Evolutionary conservation across 2,888 invertebrate genomes (phyloP).

Genomic region (Saturnia japonica): DNA sequence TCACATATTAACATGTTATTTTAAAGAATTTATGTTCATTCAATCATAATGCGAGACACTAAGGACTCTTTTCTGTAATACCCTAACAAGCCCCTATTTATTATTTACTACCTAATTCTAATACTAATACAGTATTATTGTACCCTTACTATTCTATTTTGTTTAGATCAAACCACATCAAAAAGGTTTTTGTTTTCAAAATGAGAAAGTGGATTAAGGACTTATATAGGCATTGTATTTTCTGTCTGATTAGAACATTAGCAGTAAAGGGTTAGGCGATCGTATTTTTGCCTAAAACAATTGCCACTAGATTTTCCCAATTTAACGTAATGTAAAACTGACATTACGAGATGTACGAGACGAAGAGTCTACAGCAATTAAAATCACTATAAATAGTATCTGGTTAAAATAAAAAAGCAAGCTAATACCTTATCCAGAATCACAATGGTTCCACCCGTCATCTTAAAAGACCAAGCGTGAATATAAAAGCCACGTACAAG

Average conservation of each 20-base stretch:
- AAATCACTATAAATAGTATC: no score
- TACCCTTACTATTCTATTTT: neutral
- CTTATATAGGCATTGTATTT: neutral
- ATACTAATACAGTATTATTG: neutral
- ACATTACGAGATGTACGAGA: no score
- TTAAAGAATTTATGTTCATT: neutral
- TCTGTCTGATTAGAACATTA: neutral
- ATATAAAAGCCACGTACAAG: slow-evolving; percentile 55
- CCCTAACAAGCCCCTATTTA: no score
- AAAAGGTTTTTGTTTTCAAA: neutral
- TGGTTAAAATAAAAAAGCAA: neutral
- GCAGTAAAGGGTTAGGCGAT: neutral
- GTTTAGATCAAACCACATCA: neutral
- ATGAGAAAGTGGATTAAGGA: neutral
- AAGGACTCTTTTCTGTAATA: no score
- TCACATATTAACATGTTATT: neutral
- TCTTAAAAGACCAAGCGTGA: slow-evolving; percentile 22
- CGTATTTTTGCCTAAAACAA: neutral
- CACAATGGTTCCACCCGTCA: slow-evolving; percentile 3
- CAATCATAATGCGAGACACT: neutral
- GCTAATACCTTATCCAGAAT: neutral
- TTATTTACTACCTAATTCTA: neutral
- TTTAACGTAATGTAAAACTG: no score
- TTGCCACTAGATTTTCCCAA: no score
- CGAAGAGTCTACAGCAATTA: no score